Conservation (phyloP, 2,113 vertebrate species). For the Pseudorectes ferrugineus region DNA sequence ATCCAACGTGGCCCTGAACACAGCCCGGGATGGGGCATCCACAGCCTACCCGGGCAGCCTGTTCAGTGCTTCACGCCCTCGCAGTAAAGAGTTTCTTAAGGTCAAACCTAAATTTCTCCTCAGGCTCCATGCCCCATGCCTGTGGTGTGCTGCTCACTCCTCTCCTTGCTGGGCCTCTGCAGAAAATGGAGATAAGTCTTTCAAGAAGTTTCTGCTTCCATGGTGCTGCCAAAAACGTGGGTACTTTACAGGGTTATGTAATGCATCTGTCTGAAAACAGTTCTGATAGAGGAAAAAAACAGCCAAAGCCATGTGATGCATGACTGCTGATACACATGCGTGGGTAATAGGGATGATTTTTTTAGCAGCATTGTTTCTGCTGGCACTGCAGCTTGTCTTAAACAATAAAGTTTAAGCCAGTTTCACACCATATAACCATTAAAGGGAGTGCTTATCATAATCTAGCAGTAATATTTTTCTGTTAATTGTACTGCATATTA, state of each 20-base stretch:
- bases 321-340: background rate
- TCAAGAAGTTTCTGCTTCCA: background rate
- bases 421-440: rapidly evolving
- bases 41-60: no score
- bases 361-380: background rate
- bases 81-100: background rate
- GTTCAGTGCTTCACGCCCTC: rapidly evolving
- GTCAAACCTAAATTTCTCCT: background rate
- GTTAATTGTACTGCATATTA: background rate
- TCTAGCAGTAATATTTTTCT: background rate
- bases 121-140: rapidly evolving
- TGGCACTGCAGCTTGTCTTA: background rate
- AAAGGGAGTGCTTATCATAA: background rate
- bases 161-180: background rate
- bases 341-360: background rate
- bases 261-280: background rate
- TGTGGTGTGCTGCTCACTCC: rapidly evolving
- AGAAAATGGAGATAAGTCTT: background rate
- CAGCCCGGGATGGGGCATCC: rapidly evolving
- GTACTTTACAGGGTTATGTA: background rate
- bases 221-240: background rate
- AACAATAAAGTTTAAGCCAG: background rate
- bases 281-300: background rate
- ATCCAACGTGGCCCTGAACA: background rate
- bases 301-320: background rate